phyloP scores from a whole-genome alignment of 2,888 invertebrate genomes.

The Drosophila lacicola region DNA sequence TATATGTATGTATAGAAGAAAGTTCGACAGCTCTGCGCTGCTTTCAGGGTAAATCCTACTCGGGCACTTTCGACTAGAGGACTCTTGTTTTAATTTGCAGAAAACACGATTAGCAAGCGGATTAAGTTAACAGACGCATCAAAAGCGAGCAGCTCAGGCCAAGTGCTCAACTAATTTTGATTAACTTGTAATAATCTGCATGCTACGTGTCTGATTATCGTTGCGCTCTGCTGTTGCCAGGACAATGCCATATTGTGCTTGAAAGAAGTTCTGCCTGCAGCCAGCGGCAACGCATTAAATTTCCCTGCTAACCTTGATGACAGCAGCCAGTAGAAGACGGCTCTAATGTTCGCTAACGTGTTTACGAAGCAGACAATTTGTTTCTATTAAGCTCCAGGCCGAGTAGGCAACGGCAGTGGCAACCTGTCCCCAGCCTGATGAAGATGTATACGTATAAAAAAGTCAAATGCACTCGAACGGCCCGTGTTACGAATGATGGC shows the following conservation, averaged over 20 bases:
- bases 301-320: slow-evolving; percentile 32
- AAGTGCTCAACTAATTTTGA: slow-evolving; percentile 47
- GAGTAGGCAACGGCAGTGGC: slow-evolving; percentile 18
- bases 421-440: slow-evolving; percentile 34
- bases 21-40: too few species aligned
- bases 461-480: slow-evolving; percentile 43
- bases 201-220: slow-evolving; percentile 44
- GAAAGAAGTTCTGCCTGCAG: slow-evolving; percentile 36
- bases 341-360: slow-evolving; percentile 61
- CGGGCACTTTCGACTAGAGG: too few species aligned
- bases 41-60: too few species aligned
- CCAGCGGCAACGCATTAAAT: slow-evolving; percentile 23
- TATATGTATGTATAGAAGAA: too few species aligned
- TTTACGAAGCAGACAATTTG: slow-evolving; percentile 66
- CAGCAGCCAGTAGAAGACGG: slow-evolving; percentile 11
- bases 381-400: slow-evolving; percentile 60
- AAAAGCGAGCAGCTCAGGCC: neutral
- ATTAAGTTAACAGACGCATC: slow-evolving; percentile 32
- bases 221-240: slow-evolving; percentile 26
- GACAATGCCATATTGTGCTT: slow-evolving; percentile 34
- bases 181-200: slow-evolving; percentile 53
- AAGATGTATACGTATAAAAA: slow-evolving; percentile 26
- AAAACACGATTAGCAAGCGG: slow-evolving; percentile 4
- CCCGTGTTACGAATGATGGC: slow-evolving; percentile 22
- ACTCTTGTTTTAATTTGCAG: too few species aligned